A percentile compares a stretch with the other conserved stretches of the same genome.
phyloP scores from a whole-genome alignment of 2,113 vertebrate species.

The Lasiurus cinereus region DNA sequence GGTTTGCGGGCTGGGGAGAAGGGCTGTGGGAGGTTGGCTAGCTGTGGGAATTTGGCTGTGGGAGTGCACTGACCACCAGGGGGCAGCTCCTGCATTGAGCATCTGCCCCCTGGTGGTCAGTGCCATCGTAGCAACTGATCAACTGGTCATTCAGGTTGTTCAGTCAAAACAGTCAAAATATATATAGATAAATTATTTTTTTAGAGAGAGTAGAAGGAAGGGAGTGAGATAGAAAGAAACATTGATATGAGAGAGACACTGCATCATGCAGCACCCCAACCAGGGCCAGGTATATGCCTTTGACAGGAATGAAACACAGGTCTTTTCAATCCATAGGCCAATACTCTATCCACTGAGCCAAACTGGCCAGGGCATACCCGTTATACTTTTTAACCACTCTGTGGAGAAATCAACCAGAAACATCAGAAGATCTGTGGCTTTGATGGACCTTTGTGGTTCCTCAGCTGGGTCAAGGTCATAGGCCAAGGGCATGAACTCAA shows the following conservation, averaged over 20 bases:
- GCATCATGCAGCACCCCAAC: neutral
- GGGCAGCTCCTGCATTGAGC: no score
- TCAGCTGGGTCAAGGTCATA: neutral
- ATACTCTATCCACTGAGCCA: neutral
- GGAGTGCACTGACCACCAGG: no score
- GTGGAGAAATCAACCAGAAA: slow-evolving; percentile 5
- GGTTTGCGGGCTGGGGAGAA: no score
- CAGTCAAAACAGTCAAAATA: no score
- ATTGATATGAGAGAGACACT: neutral
- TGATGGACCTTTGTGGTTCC: neutral
- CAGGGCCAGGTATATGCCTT: neutral
- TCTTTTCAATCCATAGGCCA: neutral
- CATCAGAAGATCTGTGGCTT: neutral
- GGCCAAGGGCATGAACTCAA: neutral
- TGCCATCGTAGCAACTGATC: no score
- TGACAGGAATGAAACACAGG: neutral
- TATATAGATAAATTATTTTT: no score
- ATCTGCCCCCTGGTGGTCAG: no score
- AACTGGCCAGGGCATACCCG: neutral
- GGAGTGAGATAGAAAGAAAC: no score
- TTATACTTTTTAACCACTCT: neutral
- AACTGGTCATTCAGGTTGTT: no score
- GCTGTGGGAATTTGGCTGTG: no score
- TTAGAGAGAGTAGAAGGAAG: no score
- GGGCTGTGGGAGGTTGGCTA: no score